Evolutionary conservation across 2,888 invertebrate genomes (phyloP), one percentile per base, ranked within the genome.

Genomic region (Ypsolopha sequella): DNA sequence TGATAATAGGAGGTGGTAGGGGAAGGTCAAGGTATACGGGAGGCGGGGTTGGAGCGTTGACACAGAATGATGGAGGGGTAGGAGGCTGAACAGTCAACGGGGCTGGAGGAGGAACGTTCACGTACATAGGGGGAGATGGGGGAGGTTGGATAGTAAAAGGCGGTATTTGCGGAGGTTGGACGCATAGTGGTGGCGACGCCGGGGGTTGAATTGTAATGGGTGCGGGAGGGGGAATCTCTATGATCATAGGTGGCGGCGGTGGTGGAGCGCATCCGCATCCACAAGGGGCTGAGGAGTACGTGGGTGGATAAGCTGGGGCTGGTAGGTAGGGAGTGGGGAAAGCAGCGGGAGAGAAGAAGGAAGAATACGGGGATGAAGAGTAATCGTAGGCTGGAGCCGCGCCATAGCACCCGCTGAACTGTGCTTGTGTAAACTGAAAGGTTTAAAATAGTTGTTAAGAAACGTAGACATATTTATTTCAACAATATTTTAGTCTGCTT

Each of bases 71-170:
- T 0, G 65, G 65, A 10, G 78, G 76, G 11, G 70, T 59, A 9
- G 81, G 81, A 24, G 80, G 63, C 55, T 78, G 78, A 9, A 82
- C 75, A 6, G 76, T 56, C 52, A 82, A 68, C 8, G 81, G 77
- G 6, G 79, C 76, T 7, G 74, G 68, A 38, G 71, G 54, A 0
- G 80, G 80, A 38, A 79, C 63, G 48, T 73, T 73, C 1, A 80
- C 44, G 11, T 62, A 58, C 56, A 80, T 62, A 6, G 76, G 73
- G 2, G 73, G 70, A 0, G 68, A 69, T 8, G 63, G 56, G 0
- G 79, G 79, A 4, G 61, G 60, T 3, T 55, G 53, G 7, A 63
- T 56, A 1, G 57, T 60, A 14, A 68, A 55, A 36, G 67, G 68
- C 0, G 66, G 64, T 57, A 62, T 50, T 6, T 34, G 11, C 6